Evolutionary conservation across 2,888 invertebrate genomes (phyloP).

Genomic region (Dromius quadrimaculatus): DNA sequence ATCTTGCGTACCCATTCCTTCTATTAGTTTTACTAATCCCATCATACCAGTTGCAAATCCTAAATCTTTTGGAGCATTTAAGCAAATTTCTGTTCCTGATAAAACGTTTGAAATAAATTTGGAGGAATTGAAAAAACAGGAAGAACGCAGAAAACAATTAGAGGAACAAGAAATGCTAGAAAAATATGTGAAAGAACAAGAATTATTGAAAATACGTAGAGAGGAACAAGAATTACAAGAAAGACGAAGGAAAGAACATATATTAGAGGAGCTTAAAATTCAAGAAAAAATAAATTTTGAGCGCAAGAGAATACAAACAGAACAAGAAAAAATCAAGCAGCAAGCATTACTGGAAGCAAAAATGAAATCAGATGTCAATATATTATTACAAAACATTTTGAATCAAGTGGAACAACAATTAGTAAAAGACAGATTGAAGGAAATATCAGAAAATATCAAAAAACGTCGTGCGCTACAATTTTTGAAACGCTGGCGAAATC

Average conservation of each 20-base stretch:
- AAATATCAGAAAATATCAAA: slow-evolving; percentile 63
- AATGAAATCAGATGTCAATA: slow-evolving; percentile 58
- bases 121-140: background rate
- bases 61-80: too few species aligned
- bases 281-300: slow-evolving; percentile 57
- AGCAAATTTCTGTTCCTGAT: too few species aligned
- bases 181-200: slow-evolving; percentile 38
- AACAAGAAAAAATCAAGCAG: slow-evolving; percentile 35
- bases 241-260: slow-evolving; percentile 52
- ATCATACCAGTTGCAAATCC: too few species aligned
- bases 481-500: slow-evolving; percentile 67
- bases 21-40: too few species aligned
- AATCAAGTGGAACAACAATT: slow-evolving; percentile 62
- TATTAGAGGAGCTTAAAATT: slow-evolving; percentile 55
- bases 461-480: slow-evolving; percentile 64
- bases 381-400: slow-evolving; percentile 62
- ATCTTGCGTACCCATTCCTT: too few species aligned
- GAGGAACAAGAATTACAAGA: slow-evolving; percentile 54
- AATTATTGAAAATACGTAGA: slow-evolving; percentile 23
- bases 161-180: slow-evolving; percentile 7
- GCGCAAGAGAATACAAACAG: slow-evolving; percentile 52
- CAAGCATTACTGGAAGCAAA: slow-evolving; percentile 52
- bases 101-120: too few species aligned
- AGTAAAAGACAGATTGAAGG: slow-evolving; percentile 62
- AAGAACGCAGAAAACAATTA: background rate